Base-by-base conservation (phyloP, 1,140 invertebrate genomes). In the Cardiocondyla obscurior region DNA sequence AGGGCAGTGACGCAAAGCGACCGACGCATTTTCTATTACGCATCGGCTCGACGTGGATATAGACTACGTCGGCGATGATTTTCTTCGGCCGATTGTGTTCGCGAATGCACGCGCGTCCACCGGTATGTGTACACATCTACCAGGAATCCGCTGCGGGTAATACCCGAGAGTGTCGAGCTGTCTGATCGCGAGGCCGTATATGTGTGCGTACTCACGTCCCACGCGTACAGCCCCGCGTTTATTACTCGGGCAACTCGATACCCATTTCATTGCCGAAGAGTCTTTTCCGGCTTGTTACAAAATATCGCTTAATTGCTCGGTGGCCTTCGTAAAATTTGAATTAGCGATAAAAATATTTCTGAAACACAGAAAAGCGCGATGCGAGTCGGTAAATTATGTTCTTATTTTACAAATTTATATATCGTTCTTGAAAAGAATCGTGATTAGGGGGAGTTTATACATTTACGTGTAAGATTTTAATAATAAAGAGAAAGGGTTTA, bases 1-100 rank as follows among this genome's bases (percentile, higher is more conserved):
- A 49, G 74, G 25, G 12, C 62, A 77, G 22, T 79, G 74, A 79
- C 62, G 74, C 62, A 79, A 79, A 49, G 46, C 62, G 44, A n/a
- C 60, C 73, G 74, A 79, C 62, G 74, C 44, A 53, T 79, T 79
- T 79, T 79, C 74, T 79, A 67, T 79, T 79, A 69, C 62, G 62
- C 62, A 53, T 79, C 62, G 62, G 33, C 46, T 79, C 69, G 55
- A 51, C 74, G 62, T 51, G n/a, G 33, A 79, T 53, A 25, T 51
- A 65, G 39, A 16, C 42, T 76, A 79, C 46, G 46, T 77, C 62
- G 60, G 44, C 74, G 74, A 79, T 55, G 22, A 79, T 79, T 79
- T 69, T 79, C 62, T 39, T 69, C 74, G 74, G 46, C 36, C 62
- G 62, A 69, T 79, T 79, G 46, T 67, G 53, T 33, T 76, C 42